A percentile compares a stretch with the other conserved stretches of the same genome.
These are phyloP conservation scores for Cecidostiba fungosa DNA, from an alignment of 2,888 invertebrate species.

Conservation along the genomic window DNA sequence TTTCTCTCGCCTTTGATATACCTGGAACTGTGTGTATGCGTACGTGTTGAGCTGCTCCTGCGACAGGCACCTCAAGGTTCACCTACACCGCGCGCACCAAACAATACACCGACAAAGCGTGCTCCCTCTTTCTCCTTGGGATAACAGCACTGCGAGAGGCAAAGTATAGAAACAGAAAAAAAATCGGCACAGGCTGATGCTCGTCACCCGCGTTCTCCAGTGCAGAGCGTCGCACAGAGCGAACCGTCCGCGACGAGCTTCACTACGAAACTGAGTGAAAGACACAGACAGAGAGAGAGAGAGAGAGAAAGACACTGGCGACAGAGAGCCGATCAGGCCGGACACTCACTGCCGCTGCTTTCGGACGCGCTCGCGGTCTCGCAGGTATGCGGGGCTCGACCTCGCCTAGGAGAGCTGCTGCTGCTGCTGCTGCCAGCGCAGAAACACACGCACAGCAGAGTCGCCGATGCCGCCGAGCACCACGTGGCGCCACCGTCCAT, in stretches of 20 bases:
- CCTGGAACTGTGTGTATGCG: neutral
- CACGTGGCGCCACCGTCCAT: slow-evolving; percentile 75
- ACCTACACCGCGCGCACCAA: slow-evolving; percentile 16
- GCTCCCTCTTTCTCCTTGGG: neutral
- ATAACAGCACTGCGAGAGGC: neutral
- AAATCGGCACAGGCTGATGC: neutral
- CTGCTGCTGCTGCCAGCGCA: slow-evolving; percentile 53
- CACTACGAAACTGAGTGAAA: neutral
- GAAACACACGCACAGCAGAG: neutral
- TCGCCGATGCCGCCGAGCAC: slow-evolving; percentile 17
- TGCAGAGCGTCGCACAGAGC: neutral
- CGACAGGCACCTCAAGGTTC: neutral
- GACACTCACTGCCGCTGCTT: slow-evolving; percentile 68
- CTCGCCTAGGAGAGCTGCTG: slow-evolving; percentile 76
- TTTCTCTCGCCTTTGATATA: neutral
- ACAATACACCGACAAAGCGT: neutral
- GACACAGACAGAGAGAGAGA: neutral
- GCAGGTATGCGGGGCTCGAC: slow-evolving; percentile 79
- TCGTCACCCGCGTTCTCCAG: slow-evolving; percentile 1
- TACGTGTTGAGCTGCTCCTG: neutral
- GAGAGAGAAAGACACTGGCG: neutral
- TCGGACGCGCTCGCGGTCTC: slow-evolving; percentile 75
- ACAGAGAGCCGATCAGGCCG: slow-evolving; percentile 1
- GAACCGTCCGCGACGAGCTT: neutral
- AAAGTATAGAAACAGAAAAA: neutral